phyloP scores from a whole-genome alignment of 92 coral and sea anemone genomes.

The Anthopleura xanthogrammica region DNA sequence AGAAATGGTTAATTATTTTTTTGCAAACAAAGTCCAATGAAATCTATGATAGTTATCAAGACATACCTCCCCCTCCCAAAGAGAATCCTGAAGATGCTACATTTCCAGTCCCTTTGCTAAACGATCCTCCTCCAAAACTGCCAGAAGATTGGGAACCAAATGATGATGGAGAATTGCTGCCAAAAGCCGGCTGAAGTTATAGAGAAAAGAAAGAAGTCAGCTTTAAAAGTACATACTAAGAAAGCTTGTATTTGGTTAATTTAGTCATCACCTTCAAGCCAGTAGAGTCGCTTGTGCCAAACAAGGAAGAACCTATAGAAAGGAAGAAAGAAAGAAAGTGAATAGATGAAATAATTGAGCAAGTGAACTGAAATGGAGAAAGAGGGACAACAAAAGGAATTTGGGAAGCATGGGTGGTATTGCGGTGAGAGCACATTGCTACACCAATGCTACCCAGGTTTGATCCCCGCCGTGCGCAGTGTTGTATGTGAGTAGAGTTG shows the following conservation, averaged over 20 bases:
- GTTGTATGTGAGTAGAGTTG: too few species aligned
- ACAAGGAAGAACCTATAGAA: conserved; percentile 57
- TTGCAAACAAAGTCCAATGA: too few species aligned
- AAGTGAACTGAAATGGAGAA: background rate
- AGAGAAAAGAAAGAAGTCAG: background rate
- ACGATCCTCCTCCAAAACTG: conserved; percentile 55
- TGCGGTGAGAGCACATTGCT: too few species aligned
- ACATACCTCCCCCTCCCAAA: conserved; percentile 2
- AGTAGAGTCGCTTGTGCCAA: conserved; percentile 43
- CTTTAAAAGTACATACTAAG: background rate
- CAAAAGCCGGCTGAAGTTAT: conserved; percentile 48
- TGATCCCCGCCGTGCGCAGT: too few species aligned
- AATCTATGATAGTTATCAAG: too few species aligned
- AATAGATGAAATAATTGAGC: background rate
- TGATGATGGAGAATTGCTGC: conserved; percentile 53
- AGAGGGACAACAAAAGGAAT: background rate
- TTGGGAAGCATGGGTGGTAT: too few species aligned
- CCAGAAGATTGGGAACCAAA: conserved; percentile 59
- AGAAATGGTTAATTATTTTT: too few species aligned
- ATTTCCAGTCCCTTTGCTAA: conserved; percentile 46
- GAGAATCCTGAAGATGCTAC: conserved; percentile 74
- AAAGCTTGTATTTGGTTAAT: background rate
- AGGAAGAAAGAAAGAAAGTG: background rate
- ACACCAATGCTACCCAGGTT: too few species aligned
- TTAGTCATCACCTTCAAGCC: conserved; percentile 4